These are phyloP conservation scores for Blastobasis adustella DNA, from an alignment of 2,888 invertebrate species.

Conservation along the genomic window DNA sequence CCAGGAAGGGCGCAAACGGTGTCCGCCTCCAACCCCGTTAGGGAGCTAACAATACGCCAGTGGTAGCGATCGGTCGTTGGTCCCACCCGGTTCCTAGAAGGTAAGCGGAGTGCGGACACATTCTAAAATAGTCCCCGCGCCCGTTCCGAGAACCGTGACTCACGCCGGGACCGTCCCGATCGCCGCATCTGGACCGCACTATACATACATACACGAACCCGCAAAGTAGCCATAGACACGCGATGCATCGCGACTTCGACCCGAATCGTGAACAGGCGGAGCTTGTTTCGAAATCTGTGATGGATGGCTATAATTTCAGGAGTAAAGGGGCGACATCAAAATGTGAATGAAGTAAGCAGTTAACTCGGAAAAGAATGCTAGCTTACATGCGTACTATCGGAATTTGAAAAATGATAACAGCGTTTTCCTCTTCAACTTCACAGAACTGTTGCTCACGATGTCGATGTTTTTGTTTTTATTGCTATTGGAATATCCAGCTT, in stretches of 20 bases:
- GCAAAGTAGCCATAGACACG: not conserved
- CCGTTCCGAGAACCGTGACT: slow-evolving; percentile 66
- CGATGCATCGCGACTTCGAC: not conserved
- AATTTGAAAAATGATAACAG: not conserved
- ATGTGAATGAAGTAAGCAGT: too few species aligned
- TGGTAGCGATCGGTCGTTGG: slow-evolving; percentile 67
- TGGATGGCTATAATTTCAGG: too few species aligned
- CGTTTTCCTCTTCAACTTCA: not conserved
- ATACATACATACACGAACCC: slow-evolving; percentile 1
- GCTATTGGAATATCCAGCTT: too few species aligned
- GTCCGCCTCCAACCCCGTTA: slow-evolving; percentile 44
- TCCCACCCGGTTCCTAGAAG: slow-evolving; percentile 70
- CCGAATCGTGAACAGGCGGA: too few species aligned
- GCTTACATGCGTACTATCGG: too few species aligned
- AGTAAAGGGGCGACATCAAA: too few species aligned
- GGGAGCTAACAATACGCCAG: slow-evolving; percentile 67
- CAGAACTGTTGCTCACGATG: not conserved
- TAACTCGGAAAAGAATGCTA: too few species aligned
- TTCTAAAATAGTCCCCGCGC: slow-evolving; percentile 63
- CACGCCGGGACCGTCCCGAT: slow-evolving; percentile 55
- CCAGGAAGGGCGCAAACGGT: too few species aligned
- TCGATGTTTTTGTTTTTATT: not conserved
- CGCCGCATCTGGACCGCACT: slow-evolving; percentile 55
- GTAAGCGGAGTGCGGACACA: slow-evolving; percentile 74
- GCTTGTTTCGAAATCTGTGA: too few species aligned